Base-by-base conservation (phyloP, 2,113 vertebrate species). In the Alligator sinensis region DNA sequence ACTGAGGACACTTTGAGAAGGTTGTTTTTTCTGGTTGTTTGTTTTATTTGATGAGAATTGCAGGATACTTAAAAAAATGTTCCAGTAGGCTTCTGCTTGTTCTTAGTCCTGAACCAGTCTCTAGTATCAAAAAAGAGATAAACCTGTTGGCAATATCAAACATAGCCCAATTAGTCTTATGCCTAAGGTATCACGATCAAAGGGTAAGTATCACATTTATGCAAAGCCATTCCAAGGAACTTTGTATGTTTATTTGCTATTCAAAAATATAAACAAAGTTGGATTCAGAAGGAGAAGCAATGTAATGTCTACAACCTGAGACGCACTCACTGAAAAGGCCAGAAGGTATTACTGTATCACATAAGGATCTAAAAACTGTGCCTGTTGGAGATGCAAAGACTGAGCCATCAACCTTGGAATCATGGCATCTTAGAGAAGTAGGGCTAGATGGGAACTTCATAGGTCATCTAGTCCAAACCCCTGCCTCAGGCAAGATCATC, bases 141-240 rank as follows among this genome's bases (percentile, higher is more conserved):
- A 17, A 3, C 66, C 30, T 19, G 34, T 9, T 70, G 17, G 9
- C 17, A 70, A 34, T 5, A 21, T 70, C 30, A 70, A 30, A 34
- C n/a, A 34, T 70, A 19, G 17, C 0, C 5, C 30, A 30, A 10
- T 2, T 0, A 3, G 18, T 38, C 3, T 6, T 25, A 57, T 12
- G 24, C 9, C 4, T 18, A 0, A 0, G n/a, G 16, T 17, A 25
- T n/a, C 13, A 3, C 0, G 0, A 3, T 27, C 3, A 15, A 24
- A 83, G 15, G 8, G n/a, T 5, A 0, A 0, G 3, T 4, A 1
- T 7, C 2, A 3, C 57, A 61, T 1, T 57, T 14, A 78, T n/a
- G 17, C 25, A 2, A 15, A 54, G 2, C 0, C 0, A 0, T 12
- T 24, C 63, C 47, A 2, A 30, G 17, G 11, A 25, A 34, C 66